Evolutionary conservation across 2,888 invertebrate species (phyloP).

Genomic region (Blera fallax): DNA sequence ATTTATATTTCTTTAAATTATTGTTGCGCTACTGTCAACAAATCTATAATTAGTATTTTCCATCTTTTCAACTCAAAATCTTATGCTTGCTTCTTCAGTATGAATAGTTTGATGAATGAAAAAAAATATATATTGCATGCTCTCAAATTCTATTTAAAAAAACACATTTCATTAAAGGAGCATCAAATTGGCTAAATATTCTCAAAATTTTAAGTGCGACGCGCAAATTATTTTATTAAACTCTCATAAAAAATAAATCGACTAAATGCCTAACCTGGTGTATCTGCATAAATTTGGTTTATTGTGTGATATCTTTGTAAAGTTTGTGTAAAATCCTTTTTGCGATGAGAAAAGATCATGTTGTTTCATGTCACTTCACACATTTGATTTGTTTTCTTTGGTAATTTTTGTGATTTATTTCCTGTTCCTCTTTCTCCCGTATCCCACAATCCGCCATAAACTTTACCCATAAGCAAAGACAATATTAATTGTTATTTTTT

Average conservation of each 20-base stretch:
- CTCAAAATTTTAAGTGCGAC: conserved; percentile 24
- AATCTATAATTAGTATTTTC: neutral
- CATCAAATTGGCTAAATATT: conserved; percentile 34
- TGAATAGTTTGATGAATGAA: conserved; percentile 23
- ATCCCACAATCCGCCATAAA: neutral
- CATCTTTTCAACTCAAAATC: neutral
- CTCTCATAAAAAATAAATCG: neutral
- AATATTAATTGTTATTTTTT: neutral
- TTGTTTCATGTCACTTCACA: conserved; percentile 45
- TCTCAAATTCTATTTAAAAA: neutral
- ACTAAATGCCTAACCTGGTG: neutral
- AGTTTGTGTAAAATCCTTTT: neutral
- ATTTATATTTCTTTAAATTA: neutral
- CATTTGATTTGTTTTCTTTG: conserved; percentile 53
- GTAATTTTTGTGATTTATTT: conserved; percentile 42
- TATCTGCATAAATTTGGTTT: neutral
- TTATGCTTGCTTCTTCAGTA: neutral
- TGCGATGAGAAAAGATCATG: conserved; percentile 5
- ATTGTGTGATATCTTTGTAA: neutral
- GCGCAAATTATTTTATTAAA: neutral
- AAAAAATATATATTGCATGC: conserved; percentile 26
- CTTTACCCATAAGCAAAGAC: neutral
- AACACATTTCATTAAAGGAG: neutral
- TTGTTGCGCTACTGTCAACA: neutral
- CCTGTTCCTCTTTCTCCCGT: neutral